Evolutionary conservation across 2,797 vertebrate species (phyloP).

Genomic region (Notoglanidium macrostoma): DNA sequence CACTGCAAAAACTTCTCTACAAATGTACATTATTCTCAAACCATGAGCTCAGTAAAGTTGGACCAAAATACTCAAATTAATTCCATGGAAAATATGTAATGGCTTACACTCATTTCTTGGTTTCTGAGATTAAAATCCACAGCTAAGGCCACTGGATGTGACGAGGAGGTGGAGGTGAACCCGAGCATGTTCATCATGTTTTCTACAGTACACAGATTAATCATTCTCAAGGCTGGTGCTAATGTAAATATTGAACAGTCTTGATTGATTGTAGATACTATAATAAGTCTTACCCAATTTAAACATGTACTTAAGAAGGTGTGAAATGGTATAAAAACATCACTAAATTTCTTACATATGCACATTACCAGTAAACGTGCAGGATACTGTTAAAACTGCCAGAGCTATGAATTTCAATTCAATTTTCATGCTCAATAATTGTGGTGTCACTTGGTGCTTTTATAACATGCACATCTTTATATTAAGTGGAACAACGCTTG

Average conservation of each 20-base stretch:
- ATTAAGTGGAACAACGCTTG: background rate
- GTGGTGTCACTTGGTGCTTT: background rate
- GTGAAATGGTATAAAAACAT: conserved; percentile 52
- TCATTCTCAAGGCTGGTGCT: conserved; percentile 57
- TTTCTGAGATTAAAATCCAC: conserved; percentile 36
- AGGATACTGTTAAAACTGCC: background rate
- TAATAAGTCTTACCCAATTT: conserved; percentile 12
- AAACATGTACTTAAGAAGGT: conserved; percentile 68
- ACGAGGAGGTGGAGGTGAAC: conserved; percentile 33
- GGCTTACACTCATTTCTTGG: conserved; percentile 36
- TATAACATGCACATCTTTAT: background rate
- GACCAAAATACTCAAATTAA: background rate
- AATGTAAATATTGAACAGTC: conserved; percentile 71
- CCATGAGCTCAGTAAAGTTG: background rate
- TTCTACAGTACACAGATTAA: conserved; percentile 52
- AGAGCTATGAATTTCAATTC: conserved; percentile 4
- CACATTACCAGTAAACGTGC: background rate
- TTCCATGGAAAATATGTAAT: conserved; percentile 25
- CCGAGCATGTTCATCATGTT: conserved; percentile 41
- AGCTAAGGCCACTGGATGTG: conserved; percentile 48
- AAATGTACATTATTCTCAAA: background rate
- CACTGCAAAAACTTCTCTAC: background rate
- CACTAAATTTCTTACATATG: conserved; percentile 28
- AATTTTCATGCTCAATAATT: background rate
- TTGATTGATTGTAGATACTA: conserved; percentile 62